A percentile compares a stretch with the other conserved stretches of the same genome.
phyloP scores from a whole-genome alignment of 2,888 invertebrate genomes.

The Synanthedon myopaeformis region DNA sequence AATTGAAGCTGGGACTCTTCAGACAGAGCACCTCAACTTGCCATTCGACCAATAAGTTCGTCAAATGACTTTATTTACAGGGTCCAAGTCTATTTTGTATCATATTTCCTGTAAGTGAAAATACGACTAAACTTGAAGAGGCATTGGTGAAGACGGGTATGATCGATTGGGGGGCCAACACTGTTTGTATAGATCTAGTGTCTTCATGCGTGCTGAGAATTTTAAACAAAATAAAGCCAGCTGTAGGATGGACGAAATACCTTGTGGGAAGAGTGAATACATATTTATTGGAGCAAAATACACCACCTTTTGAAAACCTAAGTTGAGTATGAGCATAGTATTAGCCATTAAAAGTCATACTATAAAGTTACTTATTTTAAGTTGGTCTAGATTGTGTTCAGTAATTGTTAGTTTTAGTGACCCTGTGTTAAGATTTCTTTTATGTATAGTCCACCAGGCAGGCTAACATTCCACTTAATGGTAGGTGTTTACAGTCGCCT shows the following conservation, averaged over 20 bases:
- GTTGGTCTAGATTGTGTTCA: too few species aligned
- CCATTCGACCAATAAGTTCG: too few species aligned
- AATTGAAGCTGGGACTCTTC: too few species aligned
- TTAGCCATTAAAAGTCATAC: too few species aligned
- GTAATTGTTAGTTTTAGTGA: too few species aligned
- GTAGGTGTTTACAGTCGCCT: too few species aligned
- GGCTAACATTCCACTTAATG: too few species aligned
- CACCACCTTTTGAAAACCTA: neutral
- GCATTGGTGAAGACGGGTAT: slow-evolving; percentile 17
- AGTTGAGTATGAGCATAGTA: neutral
- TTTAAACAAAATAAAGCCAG: slow-evolving; percentile 4
- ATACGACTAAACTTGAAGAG: slow-evolving; percentile 19
- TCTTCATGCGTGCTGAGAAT: slow-evolving; percentile 8
- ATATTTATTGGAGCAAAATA: neutral
- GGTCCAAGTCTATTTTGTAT: slow-evolving; percentile 1
- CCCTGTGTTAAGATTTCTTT: too few species aligned
- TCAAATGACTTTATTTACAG: neutral
- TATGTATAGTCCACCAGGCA: too few species aligned
- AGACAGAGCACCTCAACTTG: too few species aligned
- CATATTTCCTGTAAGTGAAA: slow-evolving; percentile 9
- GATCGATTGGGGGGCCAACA: slow-evolving; percentile 14
- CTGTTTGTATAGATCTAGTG: slow-evolving; percentile 4
- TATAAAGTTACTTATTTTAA: too few species aligned
- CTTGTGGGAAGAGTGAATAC: neutral
- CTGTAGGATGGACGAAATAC: neutral